These are phyloP conservation scores for Stegana nigrithorax DNA, from an alignment of 2,888 invertebrate genomes.

Conservation along the genomic window DNA sequence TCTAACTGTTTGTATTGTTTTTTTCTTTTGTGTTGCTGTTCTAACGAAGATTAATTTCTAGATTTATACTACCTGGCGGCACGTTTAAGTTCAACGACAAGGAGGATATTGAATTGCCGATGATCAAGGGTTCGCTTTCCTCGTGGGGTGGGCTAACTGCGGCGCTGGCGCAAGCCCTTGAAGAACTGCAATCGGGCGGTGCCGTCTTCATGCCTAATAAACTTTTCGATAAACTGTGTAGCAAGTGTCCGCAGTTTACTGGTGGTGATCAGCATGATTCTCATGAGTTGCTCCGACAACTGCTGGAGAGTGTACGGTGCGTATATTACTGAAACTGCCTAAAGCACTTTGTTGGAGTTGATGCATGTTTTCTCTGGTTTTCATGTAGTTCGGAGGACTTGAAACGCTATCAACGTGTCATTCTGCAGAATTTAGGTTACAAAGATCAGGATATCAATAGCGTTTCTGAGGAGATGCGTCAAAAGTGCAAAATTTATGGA, in stretches of 20 bases:
- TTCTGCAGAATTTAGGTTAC: constrained; percentile 81
- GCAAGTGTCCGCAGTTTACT: constrained; percentile 84
- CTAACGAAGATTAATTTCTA: constrained; percentile 34
- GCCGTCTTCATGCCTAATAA: constrained; percentile 76
- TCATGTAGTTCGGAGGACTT: constrained; percentile 75
- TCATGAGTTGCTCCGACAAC: constrained; percentile 90
- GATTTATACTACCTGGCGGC: constrained; percentile 80
- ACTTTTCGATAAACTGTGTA: constrained; percentile 75
- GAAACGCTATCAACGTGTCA: constrained; percentile 84
- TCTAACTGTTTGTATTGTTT: neutral
- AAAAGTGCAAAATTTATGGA: constrained; percentile 85
- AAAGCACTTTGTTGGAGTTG: neutral
- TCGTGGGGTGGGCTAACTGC: constrained; percentile 78
- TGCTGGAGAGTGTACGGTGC: constrained; percentile 87
- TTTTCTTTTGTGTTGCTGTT: neutral
- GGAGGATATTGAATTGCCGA: constrained; percentile 73
- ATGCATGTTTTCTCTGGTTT: neutral
- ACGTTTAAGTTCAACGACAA: constrained; percentile 71
- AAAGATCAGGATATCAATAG: constrained; percentile 81
- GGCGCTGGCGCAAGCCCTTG: constrained; percentile 77
- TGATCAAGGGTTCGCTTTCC: constrained; percentile 76
- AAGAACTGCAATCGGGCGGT: constrained; percentile 74
- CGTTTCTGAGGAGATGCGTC: constrained; percentile 80
- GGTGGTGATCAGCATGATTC: constrained; percentile 97
- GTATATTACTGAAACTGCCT: neutral